These are phyloP conservation scores for Chaenogobius annularis DNA, from an alignment of 2,113 vertebrate genomes.

Conservation along the genomic window DNA sequence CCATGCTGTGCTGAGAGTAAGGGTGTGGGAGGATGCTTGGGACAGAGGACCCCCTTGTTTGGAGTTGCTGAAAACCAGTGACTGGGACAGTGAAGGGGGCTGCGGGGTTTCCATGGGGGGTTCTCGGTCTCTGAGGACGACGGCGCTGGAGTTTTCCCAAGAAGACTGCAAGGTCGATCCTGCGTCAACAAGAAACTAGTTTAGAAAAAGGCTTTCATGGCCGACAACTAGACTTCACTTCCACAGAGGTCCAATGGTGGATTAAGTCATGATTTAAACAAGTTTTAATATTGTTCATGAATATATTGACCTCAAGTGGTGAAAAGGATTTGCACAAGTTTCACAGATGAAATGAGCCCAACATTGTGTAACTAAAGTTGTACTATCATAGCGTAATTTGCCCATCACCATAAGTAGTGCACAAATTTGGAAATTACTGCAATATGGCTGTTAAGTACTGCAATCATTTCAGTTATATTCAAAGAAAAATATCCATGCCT, in stretches of 20 bases:
- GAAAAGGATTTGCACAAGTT: neutral
- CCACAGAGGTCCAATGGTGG: neutral
- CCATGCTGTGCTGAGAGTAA: slow-evolving; percentile 94
- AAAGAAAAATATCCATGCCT: no score
- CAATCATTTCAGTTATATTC: no score
- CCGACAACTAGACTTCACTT: neutral
- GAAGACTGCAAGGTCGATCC: slow-evolving; percentile 95
- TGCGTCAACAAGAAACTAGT: slow-evolving; percentile 43
- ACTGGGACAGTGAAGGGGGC: slow-evolving; percentile 87
- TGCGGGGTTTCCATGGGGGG: slow-evolving; percentile 83
- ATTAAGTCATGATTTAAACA: neutral
- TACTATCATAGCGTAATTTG: neutral
- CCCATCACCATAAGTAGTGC: no score
- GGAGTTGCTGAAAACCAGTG: slow-evolving; percentile 96
- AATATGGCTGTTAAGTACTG: no score
- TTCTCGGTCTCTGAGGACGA: slow-evolving; percentile 90
- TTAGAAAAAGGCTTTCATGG: neutral
- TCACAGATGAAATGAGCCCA: neutral
- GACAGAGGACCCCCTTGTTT: slow-evolving; percentile 86
- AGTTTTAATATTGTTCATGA: neutral
- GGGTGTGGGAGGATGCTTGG: slow-evolving; percentile 80
- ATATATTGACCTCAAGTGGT: neutral
- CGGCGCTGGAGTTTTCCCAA: slow-evolving; percentile 93
- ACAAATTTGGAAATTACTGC: no score
- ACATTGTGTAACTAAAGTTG: neutral